These are phyloP conservation scores for Micronycteris hirsuta DNA, from an alignment of 2,113 vertebrate genomes.

Conservation along the genomic window DNA sequence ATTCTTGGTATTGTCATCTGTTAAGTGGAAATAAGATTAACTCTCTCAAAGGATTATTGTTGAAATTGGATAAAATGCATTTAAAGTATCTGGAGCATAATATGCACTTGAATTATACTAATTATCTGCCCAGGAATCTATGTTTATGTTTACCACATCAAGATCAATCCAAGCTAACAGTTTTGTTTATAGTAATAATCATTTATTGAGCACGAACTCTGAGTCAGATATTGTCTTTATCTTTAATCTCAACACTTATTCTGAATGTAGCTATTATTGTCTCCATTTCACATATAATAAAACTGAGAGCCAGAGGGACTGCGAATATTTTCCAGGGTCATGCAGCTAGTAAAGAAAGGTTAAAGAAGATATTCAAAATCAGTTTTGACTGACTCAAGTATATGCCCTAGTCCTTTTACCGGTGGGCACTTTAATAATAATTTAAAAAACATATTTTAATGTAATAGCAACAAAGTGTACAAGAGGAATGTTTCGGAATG, in stretches of 20 bases:
- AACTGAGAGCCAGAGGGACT: neutral
- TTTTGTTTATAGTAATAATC: neutral
- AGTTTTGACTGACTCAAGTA: neutral
- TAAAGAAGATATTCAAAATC: neutral
- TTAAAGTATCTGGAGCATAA: neutral
- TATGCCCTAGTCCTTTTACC: neutral
- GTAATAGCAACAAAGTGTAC: neutral
- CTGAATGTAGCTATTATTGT: neutral
- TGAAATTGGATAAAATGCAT: neutral
- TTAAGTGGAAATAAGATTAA: neutral
- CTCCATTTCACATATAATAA: neutral
- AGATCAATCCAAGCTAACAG: neutral
- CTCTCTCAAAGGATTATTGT: neutral
- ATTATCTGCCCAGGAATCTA: neutral
- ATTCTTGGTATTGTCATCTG: neutral
- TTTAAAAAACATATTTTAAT: neutral
- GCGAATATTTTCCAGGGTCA: neutral
- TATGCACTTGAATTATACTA: neutral
- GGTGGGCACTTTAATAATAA: neutral
- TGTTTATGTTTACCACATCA: neutral
- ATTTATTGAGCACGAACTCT: neutral
- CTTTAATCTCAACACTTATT: neutral
- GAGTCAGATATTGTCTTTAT: neutral
- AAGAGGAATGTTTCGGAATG: neutral
- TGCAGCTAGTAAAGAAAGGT: neutral